Conservation (phyloP, 2,888 invertebrate genomes). For the Leptopterna dolabrata region DNA sequence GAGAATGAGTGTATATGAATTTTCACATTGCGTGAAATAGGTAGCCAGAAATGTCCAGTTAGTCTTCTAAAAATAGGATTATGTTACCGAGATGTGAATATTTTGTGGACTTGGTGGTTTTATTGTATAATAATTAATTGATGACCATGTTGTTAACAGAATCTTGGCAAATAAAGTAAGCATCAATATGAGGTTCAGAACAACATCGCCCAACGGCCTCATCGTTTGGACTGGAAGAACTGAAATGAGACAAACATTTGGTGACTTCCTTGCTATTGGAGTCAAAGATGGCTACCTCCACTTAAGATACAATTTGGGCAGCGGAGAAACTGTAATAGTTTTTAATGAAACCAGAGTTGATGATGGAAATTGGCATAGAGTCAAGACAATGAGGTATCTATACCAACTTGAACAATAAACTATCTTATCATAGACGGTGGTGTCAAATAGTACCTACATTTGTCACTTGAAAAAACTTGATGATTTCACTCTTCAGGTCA, state of each 20-base stretch:
- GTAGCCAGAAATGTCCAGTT: no score
- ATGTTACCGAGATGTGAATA: no score
- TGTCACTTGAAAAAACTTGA: no score
- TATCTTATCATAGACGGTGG: background rate
- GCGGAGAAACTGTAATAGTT: conserved; percentile 85
- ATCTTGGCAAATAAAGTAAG: conserved; percentile 86
- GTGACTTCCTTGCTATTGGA: conserved; percentile 87
- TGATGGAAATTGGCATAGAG: conserved; percentile 88
- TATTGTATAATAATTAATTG: background rate
- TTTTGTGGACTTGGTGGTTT: background rate
- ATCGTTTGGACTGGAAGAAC: conserved; percentile 87
- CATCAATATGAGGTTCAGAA: conserved; percentile 88
- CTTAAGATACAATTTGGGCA: conserved; percentile 85
- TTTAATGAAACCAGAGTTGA: conserved; percentile 88
- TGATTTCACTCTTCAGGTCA: no score
- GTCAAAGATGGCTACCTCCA: conserved; percentile 81
- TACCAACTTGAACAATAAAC: background rate
- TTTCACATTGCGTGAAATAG: no score
- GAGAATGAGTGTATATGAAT: background rate
- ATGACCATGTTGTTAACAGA: conserved; percentile 67
- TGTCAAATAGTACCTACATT: no score
- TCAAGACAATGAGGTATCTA: conserved; percentile 78
- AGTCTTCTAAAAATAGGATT: no score
- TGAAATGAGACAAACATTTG: conserved; percentile 69
- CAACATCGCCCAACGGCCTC: conserved; percentile 77